Percentiles rank a stretch among this genome's conserved stretches.
phyloP scores from a whole-genome alignment of 2,888 invertebrate species.

The Aspidiotus rigidus region DNA sequence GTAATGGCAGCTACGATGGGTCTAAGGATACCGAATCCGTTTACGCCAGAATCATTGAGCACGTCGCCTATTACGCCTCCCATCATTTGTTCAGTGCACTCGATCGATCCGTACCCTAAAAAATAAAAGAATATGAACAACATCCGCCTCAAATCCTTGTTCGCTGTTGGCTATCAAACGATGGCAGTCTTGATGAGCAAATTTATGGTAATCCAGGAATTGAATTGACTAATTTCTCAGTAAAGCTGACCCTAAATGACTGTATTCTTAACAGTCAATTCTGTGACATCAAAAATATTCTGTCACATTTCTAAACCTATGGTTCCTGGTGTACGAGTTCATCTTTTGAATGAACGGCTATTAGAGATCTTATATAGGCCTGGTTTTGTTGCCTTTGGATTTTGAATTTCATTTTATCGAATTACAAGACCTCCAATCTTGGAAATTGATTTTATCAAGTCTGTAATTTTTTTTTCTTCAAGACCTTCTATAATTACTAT shows the following conservation, averaged over 20 bases:
- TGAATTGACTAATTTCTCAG: too few relatives aligned
- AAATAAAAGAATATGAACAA: not conserved
- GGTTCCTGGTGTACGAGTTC: too few relatives aligned
- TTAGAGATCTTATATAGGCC: too few relatives aligned
- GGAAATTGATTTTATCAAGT: not conserved
- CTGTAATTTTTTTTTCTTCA: not conserved
- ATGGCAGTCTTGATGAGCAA: not conserved
- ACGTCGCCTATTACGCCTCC: constrained; percentile 28
- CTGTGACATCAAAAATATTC: too few relatives aligned
- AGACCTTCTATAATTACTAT: not conserved
- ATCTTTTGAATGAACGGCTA: too few relatives aligned
- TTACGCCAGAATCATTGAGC: constrained; percentile 29
- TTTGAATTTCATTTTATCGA: too few relatives aligned
- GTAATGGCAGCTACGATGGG: constrained; percentile 35
- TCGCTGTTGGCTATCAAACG: not conserved
- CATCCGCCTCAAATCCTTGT: not conserved
- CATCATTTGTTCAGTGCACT: constrained; percentile 26
- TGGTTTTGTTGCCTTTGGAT: too few relatives aligned
- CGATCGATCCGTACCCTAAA: constrained; percentile 6
- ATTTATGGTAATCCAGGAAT: too few relatives aligned
- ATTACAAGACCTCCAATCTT: too few relatives aligned
- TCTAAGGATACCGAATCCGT: constrained; percentile 33
- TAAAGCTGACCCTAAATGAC: too few relatives aligned
- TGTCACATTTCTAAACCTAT: too few relatives aligned
- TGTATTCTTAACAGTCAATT: too few relatives aligned